Evolutionary conservation across 1,140 invertebrate species (phyloP), one percentile per base, ranked within the genome.

Genomic region (Philopotamus ludificatus): DNA sequence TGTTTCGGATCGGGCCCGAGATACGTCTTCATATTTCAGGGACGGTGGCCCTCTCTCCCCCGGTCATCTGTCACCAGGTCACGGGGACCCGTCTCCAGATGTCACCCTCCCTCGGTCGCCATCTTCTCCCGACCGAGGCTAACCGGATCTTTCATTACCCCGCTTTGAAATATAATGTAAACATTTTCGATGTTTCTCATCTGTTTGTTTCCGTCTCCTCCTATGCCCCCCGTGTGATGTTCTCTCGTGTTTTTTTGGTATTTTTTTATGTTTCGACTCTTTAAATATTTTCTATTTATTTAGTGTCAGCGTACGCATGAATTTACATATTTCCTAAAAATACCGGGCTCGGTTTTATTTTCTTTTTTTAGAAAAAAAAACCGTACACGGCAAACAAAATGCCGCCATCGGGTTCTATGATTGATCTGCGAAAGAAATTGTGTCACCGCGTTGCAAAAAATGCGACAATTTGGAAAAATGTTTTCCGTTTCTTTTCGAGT

Each of bases 101-200:
- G 50, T 53, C 50, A 53, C 21, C 28, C 50, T 26, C 50, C n/a
- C 9, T 18, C 21, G 8, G 12, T 25, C 7, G 18, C 1, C 15
- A 12, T 1, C 50, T 22, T 53, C 12, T 16, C 28, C 12, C 39
- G 28, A 42, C 54, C 20, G 54, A 57, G 54, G 42, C 54, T 42
- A 57, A 57, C 54, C 54, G 54, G 34, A 42, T 57, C 54, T 57
- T 57, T 57, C 54, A 57, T 57, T 57, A 57, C 54, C 28, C 51
- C 26, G 15, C 42, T 57, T 42, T 39, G 34, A 53, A 57, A 57
- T 57, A 57, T 57, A 57, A 57, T 57, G 54, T 57, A 57, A 57
- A 57, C 42, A 57, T 57, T 57, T 57, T 57, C 34, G 9, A 16
- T 26, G 50, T 25, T 28, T 1, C 3, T 20, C 54, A n/a, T 57